phyloP scores from a whole-genome alignment of 2,888 invertebrate species.

The Amphipyra berbera region DNA sequence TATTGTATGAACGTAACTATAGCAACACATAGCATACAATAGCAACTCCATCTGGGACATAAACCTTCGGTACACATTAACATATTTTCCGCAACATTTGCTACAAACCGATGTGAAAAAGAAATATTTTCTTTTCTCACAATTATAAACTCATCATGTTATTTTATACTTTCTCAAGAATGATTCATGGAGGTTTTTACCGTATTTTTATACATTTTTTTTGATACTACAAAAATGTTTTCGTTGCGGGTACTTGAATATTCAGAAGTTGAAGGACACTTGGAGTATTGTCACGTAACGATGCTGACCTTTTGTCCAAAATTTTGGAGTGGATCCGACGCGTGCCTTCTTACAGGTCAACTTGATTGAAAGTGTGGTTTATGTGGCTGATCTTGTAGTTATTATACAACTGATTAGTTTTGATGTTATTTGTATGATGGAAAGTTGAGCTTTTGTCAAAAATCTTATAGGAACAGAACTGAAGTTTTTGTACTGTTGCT shows the following conservation, averaged over 20 bases:
- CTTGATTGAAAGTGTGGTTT: not conserved
- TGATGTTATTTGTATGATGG: too few species aligned
- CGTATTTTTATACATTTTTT: slow-evolving; percentile 3
- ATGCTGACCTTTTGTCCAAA: slow-evolving; percentile 7
- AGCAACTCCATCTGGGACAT: not conserved
- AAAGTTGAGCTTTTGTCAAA: too few species aligned
- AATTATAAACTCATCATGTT: slow-evolving; percentile 29
- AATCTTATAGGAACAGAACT: too few species aligned
- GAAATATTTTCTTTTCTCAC: slow-evolving; percentile 2
- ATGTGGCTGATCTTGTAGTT: not conserved
- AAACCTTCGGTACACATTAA: not conserved
- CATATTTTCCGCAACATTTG: slow-evolving; percentile 2
- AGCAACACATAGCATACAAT: not conserved
- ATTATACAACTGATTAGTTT: too few species aligned
- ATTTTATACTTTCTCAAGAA: slow-evolving; percentile 18
- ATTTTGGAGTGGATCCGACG: slow-evolving; percentile 1
- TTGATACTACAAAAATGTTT: slow-evolving; percentile 2
- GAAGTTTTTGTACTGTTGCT: too few species aligned
- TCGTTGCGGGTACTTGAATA: slow-evolving; percentile 6
- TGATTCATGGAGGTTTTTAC: slow-evolving; percentile 30
- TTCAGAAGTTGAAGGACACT: slow-evolving; percentile 7
- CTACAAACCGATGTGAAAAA: not conserved
- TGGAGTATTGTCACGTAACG: slow-evolving; percentile 17
- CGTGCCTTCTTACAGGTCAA: not conserved
- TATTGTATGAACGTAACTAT: too few species aligned